Conservation (phyloP, 2,113 vertebrate genomes). For the Ptilonorhynchus violaceus region DNA sequence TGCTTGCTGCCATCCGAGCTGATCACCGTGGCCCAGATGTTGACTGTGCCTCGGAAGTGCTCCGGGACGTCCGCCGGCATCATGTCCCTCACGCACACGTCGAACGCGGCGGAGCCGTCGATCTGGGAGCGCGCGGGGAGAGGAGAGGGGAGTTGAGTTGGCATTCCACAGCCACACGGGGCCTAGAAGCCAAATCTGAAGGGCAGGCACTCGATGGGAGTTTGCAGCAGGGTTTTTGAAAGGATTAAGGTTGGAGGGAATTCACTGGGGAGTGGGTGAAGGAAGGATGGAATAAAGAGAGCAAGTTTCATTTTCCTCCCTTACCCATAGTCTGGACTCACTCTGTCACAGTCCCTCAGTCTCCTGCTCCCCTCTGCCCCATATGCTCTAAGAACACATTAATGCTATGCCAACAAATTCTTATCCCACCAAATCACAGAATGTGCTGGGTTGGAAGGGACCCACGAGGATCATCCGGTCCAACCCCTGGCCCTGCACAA, state of each 20-base stretch:
- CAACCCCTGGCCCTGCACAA: background rate
- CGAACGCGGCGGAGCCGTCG: slow-evolving; percentile 82
- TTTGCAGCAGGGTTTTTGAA: background rate
- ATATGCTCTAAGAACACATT: background rate
- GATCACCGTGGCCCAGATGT: slow-evolving; percentile 86
- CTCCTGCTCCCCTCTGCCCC: background rate
- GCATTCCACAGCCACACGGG: background rate
- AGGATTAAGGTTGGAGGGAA: background rate
- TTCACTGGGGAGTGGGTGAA: rapidly evolving
- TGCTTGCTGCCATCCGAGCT: slow-evolving; percentile 86
- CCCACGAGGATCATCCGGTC: rapidly evolving
- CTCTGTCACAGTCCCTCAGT: background rate
- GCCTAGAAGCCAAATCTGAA: background rate
- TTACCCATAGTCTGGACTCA: background rate
- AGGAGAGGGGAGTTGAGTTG: background rate
- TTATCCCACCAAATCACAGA: background rate
- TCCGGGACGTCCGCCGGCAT: slow-evolving; percentile 88
- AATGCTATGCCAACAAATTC: background rate
- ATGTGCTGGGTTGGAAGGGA: background rate
- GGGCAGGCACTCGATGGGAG: background rate
- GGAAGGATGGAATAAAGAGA: background rate
- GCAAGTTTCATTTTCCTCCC: background rate
- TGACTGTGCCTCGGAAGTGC: slow-evolving; percentile 88
- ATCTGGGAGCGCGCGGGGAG: slow-evolving; percentile 65
- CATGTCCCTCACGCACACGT: slow-evolving; percentile 91